phyloP scores from a whole-genome alignment of 2,888 invertebrate genomes.

The Spialia ferax region DNA sequence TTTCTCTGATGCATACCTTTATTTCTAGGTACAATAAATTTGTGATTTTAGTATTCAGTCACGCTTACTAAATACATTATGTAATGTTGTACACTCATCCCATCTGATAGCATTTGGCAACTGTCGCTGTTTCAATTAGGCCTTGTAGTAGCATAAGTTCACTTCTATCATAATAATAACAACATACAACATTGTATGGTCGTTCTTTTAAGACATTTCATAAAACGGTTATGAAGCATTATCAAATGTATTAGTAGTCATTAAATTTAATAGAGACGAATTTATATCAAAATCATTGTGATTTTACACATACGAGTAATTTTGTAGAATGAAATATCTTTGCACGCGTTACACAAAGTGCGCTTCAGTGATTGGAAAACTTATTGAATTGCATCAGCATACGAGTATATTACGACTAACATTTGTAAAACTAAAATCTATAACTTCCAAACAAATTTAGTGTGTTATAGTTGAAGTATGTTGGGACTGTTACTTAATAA shows the following conservation, averaged over 20 bases:
- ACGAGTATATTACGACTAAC: too few relatives aligned
- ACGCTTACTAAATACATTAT: conserved; percentile 37
- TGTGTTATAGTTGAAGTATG: background rate
- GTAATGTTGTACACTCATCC: conserved; percentile 37
- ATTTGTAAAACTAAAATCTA: background rate
- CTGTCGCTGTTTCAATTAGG: conserved; percentile 36
- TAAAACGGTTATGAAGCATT: too few relatives aligned
- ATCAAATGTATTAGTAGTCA: too few relatives aligned
- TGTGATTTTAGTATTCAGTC: conserved; percentile 34
- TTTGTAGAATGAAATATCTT: too few relatives aligned
- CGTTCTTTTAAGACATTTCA: background rate
- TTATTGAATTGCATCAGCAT: background rate
- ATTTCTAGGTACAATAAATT: conserved; percentile 35
- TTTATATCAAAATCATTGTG: too few relatives aligned
- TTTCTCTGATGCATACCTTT: conserved; percentile 24
- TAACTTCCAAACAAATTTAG: background rate
- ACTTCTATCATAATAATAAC: conserved; percentile 15
- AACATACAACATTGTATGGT: conserved; percentile 6
- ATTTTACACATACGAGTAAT: too few relatives aligned
- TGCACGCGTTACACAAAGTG: too few relatives aligned
- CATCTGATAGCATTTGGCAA: conserved; percentile 41
- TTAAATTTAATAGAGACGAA: too few relatives aligned
- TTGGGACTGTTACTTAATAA: conserved; percentile 17
- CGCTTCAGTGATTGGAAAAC: too few relatives aligned
- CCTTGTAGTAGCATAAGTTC: conserved; percentile 35